These are phyloP conservation scores for Ptychoptera contaminata DNA, from an alignment of 2,888 invertebrate species.

Conservation along the genomic window DNA sequence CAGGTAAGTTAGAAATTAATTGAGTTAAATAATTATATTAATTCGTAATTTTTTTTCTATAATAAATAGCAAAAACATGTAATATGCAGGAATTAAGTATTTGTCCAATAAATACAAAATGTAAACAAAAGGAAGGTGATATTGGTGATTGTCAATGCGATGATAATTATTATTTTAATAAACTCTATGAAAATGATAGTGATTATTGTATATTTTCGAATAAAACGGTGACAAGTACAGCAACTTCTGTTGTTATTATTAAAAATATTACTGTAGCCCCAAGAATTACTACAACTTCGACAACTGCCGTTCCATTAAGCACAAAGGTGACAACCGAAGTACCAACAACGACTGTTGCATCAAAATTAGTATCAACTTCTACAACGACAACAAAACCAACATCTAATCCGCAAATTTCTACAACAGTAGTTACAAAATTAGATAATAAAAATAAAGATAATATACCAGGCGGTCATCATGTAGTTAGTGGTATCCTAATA, in stretches of 20 bases:
- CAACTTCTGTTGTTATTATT: neutral
- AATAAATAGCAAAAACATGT: no score
- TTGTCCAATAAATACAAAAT: constrained; percentile 1
- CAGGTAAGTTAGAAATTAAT: no score
- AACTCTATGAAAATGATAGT: constrained; percentile 5
- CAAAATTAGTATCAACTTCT: no score
- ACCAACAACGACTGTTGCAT: neutral
- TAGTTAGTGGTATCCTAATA: constrained; percentile 16
- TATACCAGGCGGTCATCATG: constrained; percentile 13
- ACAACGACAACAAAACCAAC: no score
- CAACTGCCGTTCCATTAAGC: neutral
- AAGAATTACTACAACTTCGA: neutral
- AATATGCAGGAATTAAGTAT: neutral
- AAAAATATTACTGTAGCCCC: neutral
- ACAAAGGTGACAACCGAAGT: neutral
- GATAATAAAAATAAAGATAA: constrained; percentile 1
- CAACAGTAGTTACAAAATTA: constrained; percentile 1
- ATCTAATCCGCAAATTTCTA: no score
- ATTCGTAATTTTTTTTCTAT: no score
- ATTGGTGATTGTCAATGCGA: constrained; percentile 6
- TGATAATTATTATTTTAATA: constrained; percentile 6
- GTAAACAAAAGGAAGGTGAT: neutral
- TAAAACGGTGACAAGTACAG: neutral
- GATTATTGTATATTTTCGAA: constrained; percentile 7
- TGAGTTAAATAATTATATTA: no score